Base-by-base conservation (phyloP, 2,113 vertebrate genomes). In the Rhinoderma darwinii region DNA sequence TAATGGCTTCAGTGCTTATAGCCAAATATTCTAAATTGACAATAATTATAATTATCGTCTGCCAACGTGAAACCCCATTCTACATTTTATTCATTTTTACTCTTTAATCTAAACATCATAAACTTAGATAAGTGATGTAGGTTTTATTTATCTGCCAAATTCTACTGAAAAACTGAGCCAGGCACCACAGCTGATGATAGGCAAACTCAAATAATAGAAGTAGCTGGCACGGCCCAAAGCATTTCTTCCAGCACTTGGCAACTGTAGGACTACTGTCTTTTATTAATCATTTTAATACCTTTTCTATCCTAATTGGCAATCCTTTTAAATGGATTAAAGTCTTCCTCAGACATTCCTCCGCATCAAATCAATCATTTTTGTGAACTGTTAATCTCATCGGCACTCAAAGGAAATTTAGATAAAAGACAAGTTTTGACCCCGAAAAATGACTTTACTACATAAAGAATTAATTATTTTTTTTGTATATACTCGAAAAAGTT, bases 261-360 rank as follows among this genome's bases (percentile, higher is more conserved):
- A 51, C 63, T 30, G 1, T 43, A 15, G 14, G 43, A 70, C 41
- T 35, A 47, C 44, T 51, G 81, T 47, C 63, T 30, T 2, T 83
- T 83, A 83, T 70, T 83, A 83, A 83, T 83, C 43, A 68, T 82
- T 43, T 83, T 70, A 83, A 51, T 43, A 37, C 32, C 20, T 72
- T 82, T 72, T 3, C 61, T 10, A 70, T 70, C 18, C 61, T 83
- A 83, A 83, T 83, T 83, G 39, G 44, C 43, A 72, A 51, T 51
- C 20, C 63, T 70, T 83, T 66, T 70, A 70, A 70, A 68, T 70
- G 43, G 81, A 83, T 70, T 83, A 18, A 43, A 72, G 61, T 35
- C 27, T 83, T 51, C 39, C 39, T 30, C 2, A 82, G 56, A 43
- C 35, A 82, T 43, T 30, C 32, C 8, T 25, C 27, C 41, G n/a